A percentile compares a stretch with the other conserved stretches of the same genome.
phyloP scores from a whole-genome alignment of 35 echinoderm and acorn worm species.

The Amphiura filiformis region DNA sequence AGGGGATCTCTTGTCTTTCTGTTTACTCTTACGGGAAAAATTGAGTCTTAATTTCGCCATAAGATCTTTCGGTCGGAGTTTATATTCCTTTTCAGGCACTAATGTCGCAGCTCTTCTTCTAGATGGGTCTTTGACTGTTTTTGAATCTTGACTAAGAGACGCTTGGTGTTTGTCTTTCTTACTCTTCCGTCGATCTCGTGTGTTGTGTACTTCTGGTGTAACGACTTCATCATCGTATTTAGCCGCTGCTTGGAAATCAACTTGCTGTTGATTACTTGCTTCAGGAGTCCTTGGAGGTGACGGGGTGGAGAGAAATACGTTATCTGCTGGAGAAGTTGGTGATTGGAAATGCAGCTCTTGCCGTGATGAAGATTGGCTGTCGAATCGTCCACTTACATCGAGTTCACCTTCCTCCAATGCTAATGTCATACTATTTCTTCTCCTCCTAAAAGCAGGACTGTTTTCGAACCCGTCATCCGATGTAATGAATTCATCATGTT shows the following conservation, averaged over 20 bases:
- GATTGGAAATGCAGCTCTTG: not conserved
- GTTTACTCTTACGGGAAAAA: not conserved
- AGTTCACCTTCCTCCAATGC: constrained; percentile 20
- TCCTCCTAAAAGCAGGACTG: not conserved
- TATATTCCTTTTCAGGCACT: not conserved
- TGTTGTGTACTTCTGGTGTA: too few species aligned
- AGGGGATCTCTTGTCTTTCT: not conserved
- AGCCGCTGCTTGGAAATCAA: not conserved
- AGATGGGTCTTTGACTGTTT: not conserved
- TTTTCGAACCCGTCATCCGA: not conserved
- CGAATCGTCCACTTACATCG: not conserved
- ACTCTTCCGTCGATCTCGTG: not conserved
- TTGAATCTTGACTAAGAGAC: not conserved
- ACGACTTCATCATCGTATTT: not conserved
- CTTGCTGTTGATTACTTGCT: too few species aligned
- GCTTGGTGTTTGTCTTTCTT: not conserved
- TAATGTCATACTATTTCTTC: constrained; percentile 21
- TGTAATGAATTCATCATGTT: not conserved
- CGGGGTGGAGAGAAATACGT: not conserved
- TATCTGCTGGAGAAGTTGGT: not conserved
- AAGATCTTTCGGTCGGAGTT: not conserved
- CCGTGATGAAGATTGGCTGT: not conserved
- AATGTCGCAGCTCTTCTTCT: not conserved
- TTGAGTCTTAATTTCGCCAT: not conserved
- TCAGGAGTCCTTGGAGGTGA: constrained; percentile 15